phyloP scores from a whole-genome alignment of 2,888 invertebrate species.

The Cephus pulcher region DNA sequence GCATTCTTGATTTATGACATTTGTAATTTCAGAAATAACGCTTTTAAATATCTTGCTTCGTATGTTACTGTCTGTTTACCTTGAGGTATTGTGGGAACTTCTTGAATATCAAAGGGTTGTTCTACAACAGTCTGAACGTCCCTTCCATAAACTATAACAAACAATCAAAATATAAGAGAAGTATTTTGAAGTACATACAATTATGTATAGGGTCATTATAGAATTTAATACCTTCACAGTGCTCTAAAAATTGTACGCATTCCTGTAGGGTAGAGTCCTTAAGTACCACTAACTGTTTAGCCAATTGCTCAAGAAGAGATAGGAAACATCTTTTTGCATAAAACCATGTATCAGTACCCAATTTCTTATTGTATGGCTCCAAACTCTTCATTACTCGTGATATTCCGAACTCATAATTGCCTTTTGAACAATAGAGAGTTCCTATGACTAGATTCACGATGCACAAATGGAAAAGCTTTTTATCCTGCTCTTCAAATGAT shows the following conservation, averaged over 20 bases:
- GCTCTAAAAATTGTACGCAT: conserved; percentile 88
- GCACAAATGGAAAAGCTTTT: conserved; percentile 94
- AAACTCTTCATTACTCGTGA: conserved; percentile 97
- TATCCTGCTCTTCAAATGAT: conserved; percentile 91
- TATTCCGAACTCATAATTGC: conserved; percentile 98
- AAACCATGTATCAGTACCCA: conserved; percentile 99
- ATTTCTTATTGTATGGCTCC: conserved; percentile 91
- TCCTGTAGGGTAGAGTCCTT: conserved; percentile 89
- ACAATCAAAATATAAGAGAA: conserved; percentile 14
- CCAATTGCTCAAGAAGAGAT: conserved; percentile 89
- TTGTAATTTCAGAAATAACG: conserved; percentile 79
- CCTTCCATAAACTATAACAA: conserved; percentile 80
- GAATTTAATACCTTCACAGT: conserved; percentile 77
- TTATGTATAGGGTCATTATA: background rate
- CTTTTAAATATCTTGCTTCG: conserved; percentile 87
- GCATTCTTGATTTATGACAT: conserved; percentile 48
- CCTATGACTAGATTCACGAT: conserved; percentile 99
- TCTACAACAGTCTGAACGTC: conserved; percentile 87
- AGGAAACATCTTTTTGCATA: conserved; percentile 96
- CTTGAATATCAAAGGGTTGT: conserved; percentile 80
- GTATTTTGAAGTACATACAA: background rate
- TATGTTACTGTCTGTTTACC: conserved; percentile 93
- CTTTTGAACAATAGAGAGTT: conserved; percentile 97
- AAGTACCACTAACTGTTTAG: conserved; percentile 90
- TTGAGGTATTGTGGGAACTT: conserved; percentile 72